These are phyloP conservation scores for Hafferia zeledoni DNA, from an alignment of 2,797 vertebrate genomes.

Conservation along the genomic window DNA sequence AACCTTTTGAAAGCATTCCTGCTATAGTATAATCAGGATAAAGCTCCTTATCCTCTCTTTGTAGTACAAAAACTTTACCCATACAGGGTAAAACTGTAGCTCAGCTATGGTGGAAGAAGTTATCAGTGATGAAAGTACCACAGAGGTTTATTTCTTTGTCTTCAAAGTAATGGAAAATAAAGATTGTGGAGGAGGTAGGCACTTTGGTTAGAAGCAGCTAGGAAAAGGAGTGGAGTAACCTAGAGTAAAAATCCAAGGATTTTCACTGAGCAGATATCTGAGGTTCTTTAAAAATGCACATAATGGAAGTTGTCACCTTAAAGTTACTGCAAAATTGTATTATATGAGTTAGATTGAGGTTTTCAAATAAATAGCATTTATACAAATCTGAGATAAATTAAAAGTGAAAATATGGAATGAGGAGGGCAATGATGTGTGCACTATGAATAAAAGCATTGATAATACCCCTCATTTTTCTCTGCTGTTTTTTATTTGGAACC, in stretches of 20 bases:
- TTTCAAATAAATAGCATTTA: background rate
- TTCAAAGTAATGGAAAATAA: background rate
- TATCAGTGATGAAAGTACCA: background rate
- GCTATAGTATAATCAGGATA: background rate
- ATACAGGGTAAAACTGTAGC: background rate
- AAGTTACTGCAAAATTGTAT: background rate
- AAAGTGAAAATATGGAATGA: background rate
- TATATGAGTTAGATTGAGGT: background rate
- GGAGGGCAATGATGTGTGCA: background rate
- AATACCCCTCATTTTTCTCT: background rate
- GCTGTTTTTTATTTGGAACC: background rate
- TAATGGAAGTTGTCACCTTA: background rate
- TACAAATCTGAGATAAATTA: background rate
- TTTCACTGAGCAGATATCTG: background rate
- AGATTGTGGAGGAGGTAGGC: background rate
- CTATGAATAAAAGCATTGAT: background rate
- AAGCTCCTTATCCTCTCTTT: background rate
- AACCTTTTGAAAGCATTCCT: background rate
- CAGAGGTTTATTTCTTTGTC: background rate
- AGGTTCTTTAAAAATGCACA: background rate
- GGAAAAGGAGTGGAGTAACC: background rate
- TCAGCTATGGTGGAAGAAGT: background rate
- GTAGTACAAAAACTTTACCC: background rate
- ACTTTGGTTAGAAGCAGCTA: background rate
- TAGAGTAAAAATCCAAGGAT: background rate